Evolutionary conservation across 1,140 invertebrate species (phyloP).

Genomic region (Bradysia coprophila): DNA sequence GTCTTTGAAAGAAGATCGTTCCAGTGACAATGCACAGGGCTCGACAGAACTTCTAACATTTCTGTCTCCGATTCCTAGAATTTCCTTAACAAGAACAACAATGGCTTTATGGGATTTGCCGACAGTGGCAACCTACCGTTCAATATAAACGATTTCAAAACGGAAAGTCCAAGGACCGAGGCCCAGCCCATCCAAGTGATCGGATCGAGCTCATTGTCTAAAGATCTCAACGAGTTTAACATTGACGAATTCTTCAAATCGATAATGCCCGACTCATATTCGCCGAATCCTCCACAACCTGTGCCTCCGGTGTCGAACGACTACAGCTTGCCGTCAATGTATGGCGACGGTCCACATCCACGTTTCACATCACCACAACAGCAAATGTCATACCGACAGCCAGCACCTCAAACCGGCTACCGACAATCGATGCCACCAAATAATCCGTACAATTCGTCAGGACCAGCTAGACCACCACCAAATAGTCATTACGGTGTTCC

Average conservation of each 20-base stretch:
- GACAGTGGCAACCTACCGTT: slow-evolving; percentile 17
- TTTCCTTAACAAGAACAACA: slow-evolving; percentile 13
- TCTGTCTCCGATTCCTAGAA: slow-evolving; percentile 7
- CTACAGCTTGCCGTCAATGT: neutral
- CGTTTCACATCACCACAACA: neutral
- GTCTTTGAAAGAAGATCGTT: no score
- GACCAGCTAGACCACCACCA: neutral
- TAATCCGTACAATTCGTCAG: neutral
- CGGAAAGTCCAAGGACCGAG: slow-evolving; percentile 5
- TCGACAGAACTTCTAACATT: slow-evolving; percentile 5
- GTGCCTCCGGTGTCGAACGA: slow-evolving; percentile 5
- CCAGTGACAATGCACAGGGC: no score
- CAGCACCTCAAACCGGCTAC: no score
- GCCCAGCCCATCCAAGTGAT: slow-evolving; percentile 1
- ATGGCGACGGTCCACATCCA: neutral
- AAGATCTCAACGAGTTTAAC: slow-evolving; percentile 2
- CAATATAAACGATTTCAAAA: slow-evolving; percentile 21
- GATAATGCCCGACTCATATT: neutral
- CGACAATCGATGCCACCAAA: neutral
- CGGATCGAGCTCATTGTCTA: neutral
- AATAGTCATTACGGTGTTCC: neutral
- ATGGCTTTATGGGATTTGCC: slow-evolving; percentile 19
- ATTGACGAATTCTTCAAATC: slow-evolving; percentile 1
- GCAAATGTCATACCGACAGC: neutral
- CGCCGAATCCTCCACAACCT: slow-evolving; percentile 2